Base-by-base conservation (phyloP, 2,888 invertebrate species). In the Phragmatobia fuliginosa region DNA sequence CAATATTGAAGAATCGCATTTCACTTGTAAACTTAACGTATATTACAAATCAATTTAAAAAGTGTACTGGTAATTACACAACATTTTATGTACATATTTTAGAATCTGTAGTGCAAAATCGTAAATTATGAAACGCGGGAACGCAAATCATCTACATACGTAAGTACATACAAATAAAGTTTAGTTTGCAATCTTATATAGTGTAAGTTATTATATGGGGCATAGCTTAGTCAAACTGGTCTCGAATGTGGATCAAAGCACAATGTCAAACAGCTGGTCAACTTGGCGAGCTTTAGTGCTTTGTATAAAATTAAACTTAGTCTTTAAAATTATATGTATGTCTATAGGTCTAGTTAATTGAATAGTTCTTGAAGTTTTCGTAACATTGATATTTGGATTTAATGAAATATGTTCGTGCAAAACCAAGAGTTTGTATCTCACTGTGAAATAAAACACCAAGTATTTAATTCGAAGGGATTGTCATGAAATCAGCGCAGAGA, bases 241-340 rank as follows among this genome's bases (percentile, higher is more conserved):
- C 85, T 83, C 68, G 72, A 86, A 90, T 88, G 85, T 90, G 84
- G 90, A 89, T 91, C 90, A 91, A 88, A 86, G 91, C 84, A 88
- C 91, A 91, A 91, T 91, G 90, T 91, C 90, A 88, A 61, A 80
- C 84, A 82, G 81, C 81, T 84, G 83, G 74, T 77, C 83, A 80
- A 83, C 84, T 81, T 81, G 72, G 77, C 74, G 76, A 78, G 80
- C 78, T 80, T 77, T 74, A 72, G 70, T 65, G 52, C 63, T 38
- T 65, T 38, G 66, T 33, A n/a, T 66, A 36, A 66, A 41, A 31
- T 38, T 41, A n/a, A 66, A 66, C 31, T 14, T 59, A 41, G 14
- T 14, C 49, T 49, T 33, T 52, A 36, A 31, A 32, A 38, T 32
- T 45, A 49, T 45, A 63, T 49, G 32, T 56, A 56, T 41, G 10